Percentiles rank a stretch among this genome's conserved stretches.
Conservation (phyloP, 2,797 vertebrate genomes). For the Aphelocoma californica region DNA sequence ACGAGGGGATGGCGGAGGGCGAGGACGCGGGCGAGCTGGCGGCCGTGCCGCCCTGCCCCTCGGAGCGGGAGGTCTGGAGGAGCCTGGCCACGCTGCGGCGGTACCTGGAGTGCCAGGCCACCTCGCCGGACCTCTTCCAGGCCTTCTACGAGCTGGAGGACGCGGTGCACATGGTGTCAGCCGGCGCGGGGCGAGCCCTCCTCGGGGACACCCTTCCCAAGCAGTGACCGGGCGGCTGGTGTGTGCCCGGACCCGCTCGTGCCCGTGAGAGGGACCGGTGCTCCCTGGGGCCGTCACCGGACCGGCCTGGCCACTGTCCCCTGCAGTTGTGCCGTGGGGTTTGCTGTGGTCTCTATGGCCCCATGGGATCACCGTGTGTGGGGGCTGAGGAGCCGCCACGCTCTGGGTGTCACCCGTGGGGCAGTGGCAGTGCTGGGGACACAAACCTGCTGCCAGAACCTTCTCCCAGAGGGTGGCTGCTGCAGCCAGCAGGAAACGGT, state of each 20-base stretch:
- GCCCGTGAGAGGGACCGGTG: neutral
- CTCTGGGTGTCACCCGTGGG: neutral
- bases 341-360: neutral
- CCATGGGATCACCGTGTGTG: rapidly evolving
- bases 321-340: neutral
- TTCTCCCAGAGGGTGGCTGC: neutral
- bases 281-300: rapidly evolving
- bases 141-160: slow-evolving; percentile 61
- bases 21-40: neutral
- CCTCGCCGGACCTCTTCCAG: neutral
- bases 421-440: neutral
- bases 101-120: slow-evolving; percentile 54
- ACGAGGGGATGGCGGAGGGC: rapidly evolving
- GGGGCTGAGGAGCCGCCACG: rapidly evolving
- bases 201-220: neutral
- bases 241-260: rapidly evolving
- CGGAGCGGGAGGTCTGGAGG: slow-evolving; percentile 18
- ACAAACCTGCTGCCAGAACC: neutral
- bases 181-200: rapidly evolving
- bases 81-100: slow-evolving; percentile 52
- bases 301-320: neutral
- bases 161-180: neutral
- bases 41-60: neutral
- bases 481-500: neutral
- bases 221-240: neutral